Evolutionary conservation across 2,113 vertebrate genomes (phyloP), one percentile per base, ranked within the genome.

Genomic region (Neofelis nebulosa): DNA sequence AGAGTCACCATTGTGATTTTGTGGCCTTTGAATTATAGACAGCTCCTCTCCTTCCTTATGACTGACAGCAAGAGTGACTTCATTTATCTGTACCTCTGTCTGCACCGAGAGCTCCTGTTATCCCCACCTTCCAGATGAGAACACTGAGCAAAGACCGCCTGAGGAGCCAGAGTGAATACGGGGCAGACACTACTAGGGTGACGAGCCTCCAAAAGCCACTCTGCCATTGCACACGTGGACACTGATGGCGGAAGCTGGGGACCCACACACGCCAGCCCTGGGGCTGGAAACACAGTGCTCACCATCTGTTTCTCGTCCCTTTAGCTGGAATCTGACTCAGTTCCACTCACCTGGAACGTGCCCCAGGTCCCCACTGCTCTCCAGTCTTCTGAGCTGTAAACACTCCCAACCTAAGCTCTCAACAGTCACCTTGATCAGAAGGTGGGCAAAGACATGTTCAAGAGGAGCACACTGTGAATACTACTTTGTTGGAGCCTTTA

Each of bases 1-100:
- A 31, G 0, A 12, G 69, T 27, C 3, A 0, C 29, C 21, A 41
- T 0, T 4, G 6, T 15, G 15, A 61, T 12, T 36, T 10, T 1
- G 5, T 19, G 65, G 55, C 4, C 12, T 50, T 5, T 25, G 19
- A 80, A 19, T 9, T 65, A 29, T 2, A 0, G 19, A 41, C 7
- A 16, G 33, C 25, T 38, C 33, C 25, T 41, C n/a, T 41, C n/a
- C 11, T 76, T n/a, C 36, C 48, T 50, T 4, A 12, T 63, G 29
- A 50, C 15, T 1, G 18, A 27, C 13, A 48, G 16, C 27, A 65
- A 76, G 4, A 33, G 6, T 16, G 36, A 41, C 69, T 63, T 48
- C 0, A 4, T 18, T 57, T 57, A 23, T 4, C 11, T 4, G 16
- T 0, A 33, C 25, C 10, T 10, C 38, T 48, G 27, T n/a, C 14